These are phyloP conservation scores for Thermophis baileyi DNA, from an alignment of 2,113 vertebrate species.

Conservation along the genomic window DNA sequence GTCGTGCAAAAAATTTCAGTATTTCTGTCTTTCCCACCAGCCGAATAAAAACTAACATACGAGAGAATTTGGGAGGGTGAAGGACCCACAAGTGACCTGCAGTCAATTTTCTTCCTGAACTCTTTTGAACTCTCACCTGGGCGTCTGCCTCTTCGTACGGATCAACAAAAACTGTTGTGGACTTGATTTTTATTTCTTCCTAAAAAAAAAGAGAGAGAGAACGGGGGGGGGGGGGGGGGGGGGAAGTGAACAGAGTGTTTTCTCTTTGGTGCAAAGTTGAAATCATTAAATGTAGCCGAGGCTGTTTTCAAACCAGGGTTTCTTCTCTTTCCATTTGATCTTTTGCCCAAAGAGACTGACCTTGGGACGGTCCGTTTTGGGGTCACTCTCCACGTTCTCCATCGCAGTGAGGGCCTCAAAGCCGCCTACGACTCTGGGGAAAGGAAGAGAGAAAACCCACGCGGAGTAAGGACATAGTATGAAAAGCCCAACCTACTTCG, in stretches of 20 bases:
- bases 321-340: accelerated
- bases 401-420: slow-evolving; percentile 92
- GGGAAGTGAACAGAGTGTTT: too few species aligned
- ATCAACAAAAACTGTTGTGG: slow-evolving; percentile 87
- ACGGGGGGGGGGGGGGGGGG: not conserved
- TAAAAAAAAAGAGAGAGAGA: slow-evolving; percentile 44
- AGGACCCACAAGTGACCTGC: not conserved
- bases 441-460: not conserved
- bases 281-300: not conserved
- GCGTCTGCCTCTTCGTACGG: slow-evolving; percentile 94
- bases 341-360: slow-evolving; percentile 57
- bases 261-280: not conserved
- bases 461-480: not conserved
- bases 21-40: not conserved
- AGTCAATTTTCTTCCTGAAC: not conserved
- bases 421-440: slow-evolving; percentile 88
- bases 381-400: slow-evolving; percentile 93
- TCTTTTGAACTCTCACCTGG: slow-evolving; percentile 72
- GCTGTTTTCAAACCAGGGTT: accelerated
- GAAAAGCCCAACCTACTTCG: not conserved
- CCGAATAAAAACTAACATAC: not conserved
- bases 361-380: slow-evolving; percentile 94
- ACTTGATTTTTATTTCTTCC: slow-evolving; percentile 87
- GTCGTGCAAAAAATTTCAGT: accelerated
- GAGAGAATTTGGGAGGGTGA: not conserved